phyloP scores from a whole-genome alignment of 2,113 vertebrate genomes.

The Oenanthe oenanthe region DNA sequence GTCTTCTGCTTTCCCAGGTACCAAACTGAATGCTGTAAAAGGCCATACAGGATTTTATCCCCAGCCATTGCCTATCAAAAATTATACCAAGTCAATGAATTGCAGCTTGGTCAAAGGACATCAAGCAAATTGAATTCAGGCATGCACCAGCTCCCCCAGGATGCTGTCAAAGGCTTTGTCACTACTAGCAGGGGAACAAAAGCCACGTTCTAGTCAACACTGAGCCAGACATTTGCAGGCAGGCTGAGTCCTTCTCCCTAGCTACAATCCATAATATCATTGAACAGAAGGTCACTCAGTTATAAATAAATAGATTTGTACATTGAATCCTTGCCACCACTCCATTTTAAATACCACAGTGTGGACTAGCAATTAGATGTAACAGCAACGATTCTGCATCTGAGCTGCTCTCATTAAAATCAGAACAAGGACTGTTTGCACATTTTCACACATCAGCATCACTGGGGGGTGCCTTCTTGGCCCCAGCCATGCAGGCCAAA shows the following conservation, averaged over 20 bases:
- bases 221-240: neutral
- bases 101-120: conserved; percentile 25
- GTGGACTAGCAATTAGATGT: neutral
- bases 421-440: neutral
- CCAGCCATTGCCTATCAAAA: neutral
- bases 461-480: neutral
- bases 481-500: neutral
- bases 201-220: neutral
- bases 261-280: neutral
- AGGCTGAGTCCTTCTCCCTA: neutral
- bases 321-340: conserved; percentile 10
- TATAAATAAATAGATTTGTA: conserved; percentile 48
- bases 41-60: neutral
- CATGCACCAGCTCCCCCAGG: neutral
- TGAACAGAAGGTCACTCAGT: conserved; percentile 45
- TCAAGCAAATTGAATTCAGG: conserved; percentile 46
- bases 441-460: neutral
- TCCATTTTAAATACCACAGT: neutral
- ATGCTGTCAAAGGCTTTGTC: conserved; percentile 17
- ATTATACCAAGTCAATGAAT: conserved; percentile 24
- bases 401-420: neutral
- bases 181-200: neutral
- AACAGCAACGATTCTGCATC: neutral
- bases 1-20: neutral
- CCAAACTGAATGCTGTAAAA: neutral